Base-by-base conservation (phyloP, 1,140 invertebrate species). In the Palaemon carinicauda region DNA sequence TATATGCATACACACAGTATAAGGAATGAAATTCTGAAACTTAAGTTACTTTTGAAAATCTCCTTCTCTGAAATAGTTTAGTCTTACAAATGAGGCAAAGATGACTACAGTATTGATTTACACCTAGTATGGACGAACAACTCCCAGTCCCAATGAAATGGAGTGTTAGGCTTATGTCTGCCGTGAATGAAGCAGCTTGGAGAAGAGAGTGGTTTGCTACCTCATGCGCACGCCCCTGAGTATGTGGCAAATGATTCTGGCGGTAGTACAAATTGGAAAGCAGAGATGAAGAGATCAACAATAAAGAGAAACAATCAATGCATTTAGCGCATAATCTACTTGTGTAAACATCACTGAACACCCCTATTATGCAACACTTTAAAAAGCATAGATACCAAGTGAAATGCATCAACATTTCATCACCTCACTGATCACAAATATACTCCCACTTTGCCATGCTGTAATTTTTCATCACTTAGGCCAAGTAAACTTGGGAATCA, bases 341-440 rank as follows among this genome's bases (percentile, higher is more conserved):
- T 60, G 24, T 81, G 65, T 71, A 41, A 60, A 71, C 29, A 81
- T 33, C 41, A 31, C 69, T 82, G n/a, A 51, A 82, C 21, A 82
- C 69, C 69, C 69, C 71, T 82, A 82, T 74, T 82, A 74, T 82
- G 80, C 80, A 74, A 82, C 69, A 82, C 65, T 69, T 82, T 82
- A 41, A 73, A 54, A 82, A 82, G 80, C 80, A 27, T 74, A 82
- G 69, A 82, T 53, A 82, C 29, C 50, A 82, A 24, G 33, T 74
- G 51, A 71, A 73, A 50, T 51, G 54, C 78, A 60, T 33, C 53
- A 79, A 52, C 24, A 29, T 52, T 80, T 80, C 41, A 41, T 41
- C 41, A 41, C 41, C 41, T 41, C 41, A 41, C 41, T 41, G 41
- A 41, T 41, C 41, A 41, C 41, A 41, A 41, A 41, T 41, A 41